Base-by-base conservation (phyloP, 2,888 invertebrate species). In the Trachelus tabidus region DNA sequence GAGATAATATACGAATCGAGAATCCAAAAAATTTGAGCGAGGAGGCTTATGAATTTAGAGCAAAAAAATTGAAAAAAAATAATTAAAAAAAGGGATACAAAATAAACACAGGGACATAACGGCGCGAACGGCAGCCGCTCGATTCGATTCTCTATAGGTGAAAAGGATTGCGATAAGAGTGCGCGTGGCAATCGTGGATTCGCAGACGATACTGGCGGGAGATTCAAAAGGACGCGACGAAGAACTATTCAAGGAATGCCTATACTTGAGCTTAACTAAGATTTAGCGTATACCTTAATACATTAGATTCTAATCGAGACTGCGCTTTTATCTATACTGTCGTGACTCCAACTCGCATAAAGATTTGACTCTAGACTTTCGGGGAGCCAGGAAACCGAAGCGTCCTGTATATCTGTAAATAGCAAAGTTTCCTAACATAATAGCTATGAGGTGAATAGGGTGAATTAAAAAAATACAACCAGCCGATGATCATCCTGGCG, bases 31-130 rank as follows among this genome's bases (percentile, higher is more conserved):
- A 12, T 69, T 68, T 30, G 75, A 68, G n/a, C 30, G 71, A 30
- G 68, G 68, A 31, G 6, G 77, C 79, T 80, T 80, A 73, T 73
- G 33, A 30, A 35, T 75, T 76, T 37, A 40, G 37, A 31, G 37
- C 23, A 56, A 15, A n/a, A 30, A 71, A 75, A 68, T 33, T 34
- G 12, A 73, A 56, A 74, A 30, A 23, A 37, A 11, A 34, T 31
- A n/a, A 69, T 35, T 11, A 23, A n/a, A 71, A 34, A n/a, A 37
- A 35, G 71, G 71, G 34, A 74, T 71, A 15, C 34, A 35, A 34
- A 76, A 73, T 12, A 34, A n/a, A 23, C 40, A 15, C 40, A 56
- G 23, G 40, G 40, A 23, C 6, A 23, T 56, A 56, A 56, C 15
- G 40, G 23, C 6, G 40, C 23, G 23, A 56, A 56, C 40, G 40